Conservation (phyloP, 2,888 invertebrate genomes). For the Dilophus febrilis region DNA sequence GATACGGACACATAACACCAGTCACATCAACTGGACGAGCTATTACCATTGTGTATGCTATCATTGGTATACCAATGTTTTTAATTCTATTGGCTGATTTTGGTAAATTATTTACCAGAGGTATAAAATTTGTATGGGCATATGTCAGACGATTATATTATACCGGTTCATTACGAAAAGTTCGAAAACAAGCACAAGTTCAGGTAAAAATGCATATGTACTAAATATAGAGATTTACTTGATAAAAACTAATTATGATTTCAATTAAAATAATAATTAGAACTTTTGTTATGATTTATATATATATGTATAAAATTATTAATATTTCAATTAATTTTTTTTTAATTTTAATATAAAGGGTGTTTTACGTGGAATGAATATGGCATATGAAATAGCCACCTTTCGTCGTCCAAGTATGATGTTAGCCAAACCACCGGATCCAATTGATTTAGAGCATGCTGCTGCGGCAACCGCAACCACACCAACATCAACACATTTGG, state of each 20-base stretch:
- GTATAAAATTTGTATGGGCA: slow-evolving; percentile 80
- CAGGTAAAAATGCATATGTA: slow-evolving; percentile 41
- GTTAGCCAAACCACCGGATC: slow-evolving; percentile 28
- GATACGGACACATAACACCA: slow-evolving; percentile 93
- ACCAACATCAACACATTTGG: slow-evolving; percentile 15
- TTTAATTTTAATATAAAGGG: slow-evolving; percentile 36
- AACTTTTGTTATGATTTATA: no score
- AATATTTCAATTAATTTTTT: neutral
- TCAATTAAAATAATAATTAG: no score
- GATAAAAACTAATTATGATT: no score
- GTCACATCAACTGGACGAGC: slow-evolving; percentile 71
- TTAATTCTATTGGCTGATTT: slow-evolving; percentile 87
- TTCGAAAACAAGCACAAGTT: slow-evolving; percentile 55
- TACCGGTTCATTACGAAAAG: slow-evolving; percentile 65
- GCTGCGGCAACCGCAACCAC: slow-evolving; percentile 20
- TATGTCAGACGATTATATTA: slow-evolving; percentile 69
- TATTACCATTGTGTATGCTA: slow-evolving; percentile 83
- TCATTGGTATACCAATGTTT: slow-evolving; percentile 90
- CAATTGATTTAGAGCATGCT: slow-evolving; percentile 15
- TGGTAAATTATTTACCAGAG: slow-evolving; percentile 81
- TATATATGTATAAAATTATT: no score
- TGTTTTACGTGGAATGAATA: slow-evolving; percentile 67
- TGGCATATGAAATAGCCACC: slow-evolving; percentile 63
- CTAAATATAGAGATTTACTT: no score
- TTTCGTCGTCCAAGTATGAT: slow-evolving; percentile 53